phyloP scores from a whole-genome alignment of 2,113 vertebrate species.

The Gobiocypris rarus region DNA sequence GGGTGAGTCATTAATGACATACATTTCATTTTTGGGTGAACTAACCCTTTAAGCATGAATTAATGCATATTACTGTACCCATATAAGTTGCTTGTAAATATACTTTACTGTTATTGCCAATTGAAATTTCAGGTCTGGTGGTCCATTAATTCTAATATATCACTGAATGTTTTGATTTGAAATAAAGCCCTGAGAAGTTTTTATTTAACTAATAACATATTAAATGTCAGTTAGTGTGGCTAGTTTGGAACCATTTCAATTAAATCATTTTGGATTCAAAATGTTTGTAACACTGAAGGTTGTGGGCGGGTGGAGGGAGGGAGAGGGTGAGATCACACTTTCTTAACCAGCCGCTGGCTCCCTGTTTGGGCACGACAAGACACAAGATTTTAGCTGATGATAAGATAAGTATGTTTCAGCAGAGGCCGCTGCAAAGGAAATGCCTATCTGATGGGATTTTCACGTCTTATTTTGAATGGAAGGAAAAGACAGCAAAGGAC shows the following conservation, averaged over 20 bases:
- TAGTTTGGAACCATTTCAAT: neutral
- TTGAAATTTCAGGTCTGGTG: no score
- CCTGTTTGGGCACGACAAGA: constrained; percentile 77
- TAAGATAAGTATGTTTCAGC: constrained; percentile 79
- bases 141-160: neutral
- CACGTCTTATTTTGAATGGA: constrained; percentile 68
- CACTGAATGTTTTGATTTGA: neutral
- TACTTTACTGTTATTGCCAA: neutral
- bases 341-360: constrained; percentile 69
- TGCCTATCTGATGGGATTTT: constrained; percentile 78
- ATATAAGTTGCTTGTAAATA: neutral
- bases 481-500: constrained; percentile 62
- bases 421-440: constrained; percentile 75
- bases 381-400: constrained; percentile 72
- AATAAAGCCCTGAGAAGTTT: neutral
- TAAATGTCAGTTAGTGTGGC: no score
- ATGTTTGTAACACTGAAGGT: constrained; percentile 36
- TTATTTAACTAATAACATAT: neutral
- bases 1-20: no score
- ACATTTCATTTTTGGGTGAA: no score
- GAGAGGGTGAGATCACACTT: constrained; percentile 61
- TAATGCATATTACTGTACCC: no score
- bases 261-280: neutral
- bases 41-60: no score
- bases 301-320: constrained; percentile 50